Percentiles rank a stretch among this genome's conserved stretches.
phyloP scores from a whole-genome alignment of 2,888 invertebrate species.

The Slavum lentiscoides region DNA sequence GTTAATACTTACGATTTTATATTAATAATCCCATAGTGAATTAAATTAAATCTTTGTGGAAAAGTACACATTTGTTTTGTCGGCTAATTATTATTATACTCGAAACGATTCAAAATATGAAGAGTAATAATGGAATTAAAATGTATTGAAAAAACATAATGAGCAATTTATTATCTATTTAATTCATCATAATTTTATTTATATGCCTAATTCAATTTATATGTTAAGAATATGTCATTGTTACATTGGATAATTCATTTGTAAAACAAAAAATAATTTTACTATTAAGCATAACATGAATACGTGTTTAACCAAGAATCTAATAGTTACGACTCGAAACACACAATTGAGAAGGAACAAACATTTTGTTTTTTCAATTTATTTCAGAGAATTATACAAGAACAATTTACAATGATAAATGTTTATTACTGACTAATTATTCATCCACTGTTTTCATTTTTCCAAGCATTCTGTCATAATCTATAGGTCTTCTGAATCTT shows the following conservation, averaged over 20 bases:
- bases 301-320: too few species aligned
- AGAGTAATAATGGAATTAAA: not conserved
- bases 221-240: not conserved
- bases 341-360: not conserved
- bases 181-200: too few species aligned
- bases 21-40: too few species aligned
- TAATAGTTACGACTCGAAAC: too few species aligned
- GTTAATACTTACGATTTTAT: too few species aligned
- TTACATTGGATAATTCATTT: not conserved
- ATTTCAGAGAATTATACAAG: not conserved
- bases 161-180: too few species aligned
- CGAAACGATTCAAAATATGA: too few species aligned
- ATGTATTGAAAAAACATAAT: not conserved
- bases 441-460: not conserved
- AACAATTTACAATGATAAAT: too few species aligned
- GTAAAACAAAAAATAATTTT: too few species aligned
- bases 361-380: not conserved
- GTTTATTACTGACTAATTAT: not conserved
- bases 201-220: too few species aligned
- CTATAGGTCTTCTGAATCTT: constrained; percentile 43
- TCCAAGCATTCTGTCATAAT: constrained; percentile 45
- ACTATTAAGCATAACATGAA: too few species aligned
- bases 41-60: too few species aligned
- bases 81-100: not conserved
- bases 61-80: not conserved